Evolutionary conservation across 53 echinoderm and acorn worm species (phyloP), one percentile per base, ranked within the genome.

Genomic region (Henricia sp.): DNA sequence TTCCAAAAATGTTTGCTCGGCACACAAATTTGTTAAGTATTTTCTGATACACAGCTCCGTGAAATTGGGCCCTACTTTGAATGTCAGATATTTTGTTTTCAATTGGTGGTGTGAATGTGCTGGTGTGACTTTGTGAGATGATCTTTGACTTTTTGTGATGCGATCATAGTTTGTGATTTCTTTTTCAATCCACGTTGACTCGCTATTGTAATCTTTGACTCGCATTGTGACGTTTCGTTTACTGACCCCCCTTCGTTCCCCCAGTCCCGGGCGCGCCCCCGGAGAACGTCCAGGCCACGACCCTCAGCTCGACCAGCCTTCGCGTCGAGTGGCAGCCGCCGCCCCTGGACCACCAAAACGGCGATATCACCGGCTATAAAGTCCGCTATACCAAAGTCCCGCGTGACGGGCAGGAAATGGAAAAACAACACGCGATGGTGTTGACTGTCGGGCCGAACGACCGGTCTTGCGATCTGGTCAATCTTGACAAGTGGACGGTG

Each of bases 321-420:
- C 84, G 71, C 41, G 74, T 99, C 32, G 86, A 85, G 29, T 99
- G 99, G 99, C 70, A 70, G 41, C 91, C 94, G 56, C 99, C 99
- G 32, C 86, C 87, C 13, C 76, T 72, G n/a, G 88, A 85, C 37
- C 85, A 68, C 74, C 92, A 92, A 80, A 99, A 99, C 71, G 99
- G 99, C 2, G 87, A 88, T 28, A 88, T 99, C 66, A 99, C 94
- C 29, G 85, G 87, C 59, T 99, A 99, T 82, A 94, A 94, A 88
- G 68, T 99, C 77, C 60, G 67, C 74, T 99, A 99, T 84, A 56
- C 69, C 25, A 88, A 89, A 67, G 82, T 91, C 56, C 72, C 89
- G 2, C 69, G 75, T 37, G 11, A 37, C 38, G 84, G 71, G 50
- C 50, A 86, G 1, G 41, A 37, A 35, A 36, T 37, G 23, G 33